Conservation (phyloP, 2,113 vertebrate species). For the Aegotheles bennettii region DNA sequence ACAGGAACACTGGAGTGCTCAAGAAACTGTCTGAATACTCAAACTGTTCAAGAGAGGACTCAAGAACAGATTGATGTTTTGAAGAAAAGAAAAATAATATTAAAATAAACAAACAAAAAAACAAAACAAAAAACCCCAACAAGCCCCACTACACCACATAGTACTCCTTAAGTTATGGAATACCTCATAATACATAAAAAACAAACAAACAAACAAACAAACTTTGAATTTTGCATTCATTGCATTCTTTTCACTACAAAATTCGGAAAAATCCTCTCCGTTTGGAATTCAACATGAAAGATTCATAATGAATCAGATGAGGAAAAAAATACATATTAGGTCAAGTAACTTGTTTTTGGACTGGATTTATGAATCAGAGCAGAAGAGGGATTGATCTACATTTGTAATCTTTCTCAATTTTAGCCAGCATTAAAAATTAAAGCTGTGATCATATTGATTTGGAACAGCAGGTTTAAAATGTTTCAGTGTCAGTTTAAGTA, state of each 20-base stretch:
- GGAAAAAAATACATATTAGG: neutral
- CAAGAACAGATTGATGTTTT: neutral
- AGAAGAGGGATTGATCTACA: neutral
- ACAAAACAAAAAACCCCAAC: neutral
- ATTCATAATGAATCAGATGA: neutral
- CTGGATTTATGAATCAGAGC: neutral
- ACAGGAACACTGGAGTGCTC: neutral
- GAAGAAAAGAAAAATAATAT: neutral
- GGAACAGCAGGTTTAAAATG: neutral
- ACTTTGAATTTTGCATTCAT: neutral
- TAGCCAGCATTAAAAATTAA: neutral
- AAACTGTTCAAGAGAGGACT: neutral
- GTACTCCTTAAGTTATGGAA: neutral
- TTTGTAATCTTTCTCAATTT: neutral
- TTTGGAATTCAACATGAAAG: neutral
- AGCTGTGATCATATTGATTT: neutral
- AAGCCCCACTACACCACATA: neutral
- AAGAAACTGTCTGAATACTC: neutral
- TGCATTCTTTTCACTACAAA: neutral
- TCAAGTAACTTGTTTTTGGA: neutral
- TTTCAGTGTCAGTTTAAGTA: neutral
- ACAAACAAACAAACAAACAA: no score
- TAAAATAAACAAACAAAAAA: neutral
- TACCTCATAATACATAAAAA: neutral
- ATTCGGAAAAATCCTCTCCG: neutral